phyloP scores from a whole-genome alignment of 2,797 vertebrate species.

The Varecia variegata region DNA sequence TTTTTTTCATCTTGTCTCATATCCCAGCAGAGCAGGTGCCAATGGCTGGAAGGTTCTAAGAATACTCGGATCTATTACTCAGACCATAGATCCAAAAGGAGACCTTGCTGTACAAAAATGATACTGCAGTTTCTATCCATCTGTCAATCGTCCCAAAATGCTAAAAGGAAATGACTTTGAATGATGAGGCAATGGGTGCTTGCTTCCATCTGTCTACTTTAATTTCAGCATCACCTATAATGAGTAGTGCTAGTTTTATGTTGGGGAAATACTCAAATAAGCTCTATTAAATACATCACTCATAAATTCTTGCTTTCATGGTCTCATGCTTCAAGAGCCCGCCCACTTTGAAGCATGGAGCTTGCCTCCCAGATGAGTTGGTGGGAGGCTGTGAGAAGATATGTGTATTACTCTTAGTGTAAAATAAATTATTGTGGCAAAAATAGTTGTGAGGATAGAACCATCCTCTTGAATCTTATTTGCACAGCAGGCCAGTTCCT shows the following conservation, averaged over 20 bases:
- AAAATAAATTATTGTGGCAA: slow-evolving; percentile 57
- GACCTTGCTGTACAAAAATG: slow-evolving; percentile 14
- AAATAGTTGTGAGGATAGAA: slow-evolving; percentile 31
- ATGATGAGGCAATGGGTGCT: neutral
- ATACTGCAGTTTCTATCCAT: neutral
- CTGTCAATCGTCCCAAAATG: slow-evolving; percentile 1
- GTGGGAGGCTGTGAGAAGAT: slow-evolving; percentile 18
- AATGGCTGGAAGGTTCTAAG: slow-evolving; percentile 16
- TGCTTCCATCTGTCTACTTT: slow-evolving; percentile 7
- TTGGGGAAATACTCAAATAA: neutral
- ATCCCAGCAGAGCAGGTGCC: neutral
- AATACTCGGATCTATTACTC: neutral
- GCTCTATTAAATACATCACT: neutral
- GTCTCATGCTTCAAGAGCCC: slow-evolving; percentile 27
- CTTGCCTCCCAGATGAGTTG: neutral
- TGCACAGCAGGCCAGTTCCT: slow-evolving; percentile 5
- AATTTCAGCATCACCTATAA: slow-evolving; percentile 19
- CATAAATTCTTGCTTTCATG: slow-evolving; percentile 32
- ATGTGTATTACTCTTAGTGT: slow-evolving; percentile 33
- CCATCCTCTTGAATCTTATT: slow-evolving; percentile 36
- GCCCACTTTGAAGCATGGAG: slow-evolving; percentile 21
- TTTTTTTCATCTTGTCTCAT: neutral
- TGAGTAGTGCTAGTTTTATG: slow-evolving; percentile 30
- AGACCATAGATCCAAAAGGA: neutral
- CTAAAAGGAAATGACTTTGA: slow-evolving; percentile 20